Conservation (phyloP, 2,113 vertebrate species). For the Actenoides lindsayi region DNA sequence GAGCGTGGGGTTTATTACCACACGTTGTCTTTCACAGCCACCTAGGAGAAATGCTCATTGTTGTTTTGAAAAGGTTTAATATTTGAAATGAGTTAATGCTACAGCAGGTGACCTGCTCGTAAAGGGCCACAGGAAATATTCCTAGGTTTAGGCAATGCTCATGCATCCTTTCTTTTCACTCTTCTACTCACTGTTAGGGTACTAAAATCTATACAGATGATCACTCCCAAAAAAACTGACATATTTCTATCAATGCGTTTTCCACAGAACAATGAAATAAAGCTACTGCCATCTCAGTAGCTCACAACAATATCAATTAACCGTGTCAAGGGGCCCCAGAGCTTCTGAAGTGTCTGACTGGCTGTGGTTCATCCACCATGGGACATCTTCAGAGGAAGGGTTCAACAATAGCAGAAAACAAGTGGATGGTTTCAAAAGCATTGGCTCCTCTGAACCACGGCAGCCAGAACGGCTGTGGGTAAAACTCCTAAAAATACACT, state of each 20-base stretch:
- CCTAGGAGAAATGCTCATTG: not conserved
- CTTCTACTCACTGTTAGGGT: not conserved
- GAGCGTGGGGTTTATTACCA: not conserved
- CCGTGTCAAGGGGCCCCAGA: not conserved
- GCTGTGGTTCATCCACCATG: too few species aligned
- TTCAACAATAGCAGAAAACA: too few species aligned
- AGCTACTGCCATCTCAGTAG: not conserved
- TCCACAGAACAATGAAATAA: not conserved
- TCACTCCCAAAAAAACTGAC: not conserved
- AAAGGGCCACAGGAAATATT: not conserved
- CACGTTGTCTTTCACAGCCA: not conserved
- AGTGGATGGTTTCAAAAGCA: too few species aligned
- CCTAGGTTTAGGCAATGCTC: not conserved
- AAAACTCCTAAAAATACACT: too few species aligned
- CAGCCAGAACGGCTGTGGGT: too few species aligned
- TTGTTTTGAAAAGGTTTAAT: not conserved
- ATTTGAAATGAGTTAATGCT: not conserved
- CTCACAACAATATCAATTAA: not conserved
- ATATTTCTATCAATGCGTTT: not conserved
- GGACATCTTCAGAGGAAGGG: too few species aligned
- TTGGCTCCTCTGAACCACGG: too few species aligned
- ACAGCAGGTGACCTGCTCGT: not conserved
- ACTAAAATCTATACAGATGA: not conserved
- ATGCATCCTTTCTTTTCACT: not conserved
- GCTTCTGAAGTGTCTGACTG: not conserved